phyloP scores from a whole-genome alignment of 2,888 invertebrate genomes.

The Dione juno region DNA sequence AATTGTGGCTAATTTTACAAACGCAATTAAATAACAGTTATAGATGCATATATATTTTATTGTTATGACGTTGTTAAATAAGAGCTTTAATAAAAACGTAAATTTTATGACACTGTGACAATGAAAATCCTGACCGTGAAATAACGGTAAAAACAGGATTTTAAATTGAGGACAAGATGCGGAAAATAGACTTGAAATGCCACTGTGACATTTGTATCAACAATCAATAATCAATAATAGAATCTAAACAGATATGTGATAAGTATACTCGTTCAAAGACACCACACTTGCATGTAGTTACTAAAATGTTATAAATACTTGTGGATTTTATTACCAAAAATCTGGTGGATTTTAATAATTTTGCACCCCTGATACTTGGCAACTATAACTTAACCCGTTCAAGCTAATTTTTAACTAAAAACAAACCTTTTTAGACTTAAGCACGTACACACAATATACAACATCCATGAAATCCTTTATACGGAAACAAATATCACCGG shows the following conservation, averaged over 20 bases:
- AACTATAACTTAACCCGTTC: neutral
- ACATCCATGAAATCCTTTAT: conserved; percentile 77
- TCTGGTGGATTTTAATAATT: neutral
- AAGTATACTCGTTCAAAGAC: neutral
- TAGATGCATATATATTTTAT: neutral
- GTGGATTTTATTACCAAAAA: no score
- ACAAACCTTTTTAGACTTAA: conserved; percentile 48
- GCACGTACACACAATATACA: conserved; percentile 68
- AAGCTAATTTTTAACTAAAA: neutral
- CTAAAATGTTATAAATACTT: neutral
- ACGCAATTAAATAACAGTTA: neutral
- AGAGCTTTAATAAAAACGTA: conserved; percentile 21
- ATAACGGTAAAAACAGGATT: conserved; percentile 44
- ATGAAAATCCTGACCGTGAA: conserved; percentile 36
- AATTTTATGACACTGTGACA: conserved; percentile 7
- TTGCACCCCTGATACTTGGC: neutral
- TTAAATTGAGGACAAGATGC: conserved; percentile 32
- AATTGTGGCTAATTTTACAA: neutral
- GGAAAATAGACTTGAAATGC: conserved; percentile 31
- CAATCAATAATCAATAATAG: conserved; percentile 26
- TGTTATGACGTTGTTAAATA: no score
- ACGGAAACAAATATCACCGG: conserved; percentile 66
- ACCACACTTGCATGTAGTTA: neutral
- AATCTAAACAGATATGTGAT: neutral
- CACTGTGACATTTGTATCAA: conserved; percentile 15